Evolutionary conservation across 2,797 vertebrate genomes (phyloP).

Genomic region (Eutrigla gurnardus): DNA sequence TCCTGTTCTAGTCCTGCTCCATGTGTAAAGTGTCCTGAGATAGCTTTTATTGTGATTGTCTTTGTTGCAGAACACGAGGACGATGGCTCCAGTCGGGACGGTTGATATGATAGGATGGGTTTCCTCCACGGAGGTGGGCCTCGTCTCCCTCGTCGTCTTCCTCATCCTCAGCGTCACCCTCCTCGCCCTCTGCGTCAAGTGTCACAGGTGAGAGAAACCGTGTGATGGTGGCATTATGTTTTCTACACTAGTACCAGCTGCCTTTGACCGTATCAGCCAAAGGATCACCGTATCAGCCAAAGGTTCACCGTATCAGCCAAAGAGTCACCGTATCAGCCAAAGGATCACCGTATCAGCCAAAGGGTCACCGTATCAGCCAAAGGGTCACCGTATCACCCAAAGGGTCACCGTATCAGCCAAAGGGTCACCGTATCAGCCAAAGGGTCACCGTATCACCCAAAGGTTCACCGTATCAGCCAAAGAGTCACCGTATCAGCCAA

Average conservation of each 20-base stretch:
- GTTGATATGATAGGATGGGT: conserved; percentile 37
- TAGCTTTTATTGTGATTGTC: too few species aligned
- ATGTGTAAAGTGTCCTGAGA: too few species aligned
- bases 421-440: neutral
- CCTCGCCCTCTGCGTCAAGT: conserved; percentile 71
- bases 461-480: neutral
- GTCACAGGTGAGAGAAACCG: conserved; percentile 66
- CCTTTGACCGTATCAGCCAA: neutral
- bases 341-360: neutral
- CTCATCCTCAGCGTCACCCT: conserved; percentile 69
- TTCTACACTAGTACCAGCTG: neutral
- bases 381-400: neutral
- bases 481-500: neutral
- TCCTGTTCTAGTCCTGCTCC: too few species aligned
- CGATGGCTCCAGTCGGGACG: conserved; percentile 75
- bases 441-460: neutral
- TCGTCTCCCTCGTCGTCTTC: conserved; percentile 73
- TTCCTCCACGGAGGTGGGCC: conserved; percentile 67
- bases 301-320: neutral
- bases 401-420: neutral
- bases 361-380: neutral
- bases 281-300: neutral
- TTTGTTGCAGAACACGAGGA: conserved; percentile 26
- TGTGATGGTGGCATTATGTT: too few species aligned
- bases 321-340: neutral